Base-by-base conservation (phyloP, 2,113 vertebrate genomes). In the Microtus oregoni region DNA sequence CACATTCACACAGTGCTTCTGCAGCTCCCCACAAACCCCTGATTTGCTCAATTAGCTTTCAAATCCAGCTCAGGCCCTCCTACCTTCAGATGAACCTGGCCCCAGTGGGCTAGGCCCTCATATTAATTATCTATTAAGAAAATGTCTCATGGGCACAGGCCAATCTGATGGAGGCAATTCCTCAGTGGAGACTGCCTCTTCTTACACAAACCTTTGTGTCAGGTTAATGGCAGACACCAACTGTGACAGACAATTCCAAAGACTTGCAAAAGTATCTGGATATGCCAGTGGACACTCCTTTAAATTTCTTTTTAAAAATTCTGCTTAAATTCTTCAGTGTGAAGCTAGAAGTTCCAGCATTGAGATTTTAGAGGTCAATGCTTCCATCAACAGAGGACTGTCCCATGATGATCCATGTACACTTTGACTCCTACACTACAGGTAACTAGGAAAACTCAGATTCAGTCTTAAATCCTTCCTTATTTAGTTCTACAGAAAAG, bases 351-450 rank as follows among this genome's bases (percentile, higher is more conserved):
- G 14, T 6, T 15, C 8, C 22, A 28, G 55, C 26, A 13, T 83
- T 63, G 19, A 22, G 28, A 28, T 38, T 82, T 63, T 35, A 61
- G 55, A 61, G 13, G 22, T 83, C 20, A 83, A 8, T 22, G 26
- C 30, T 55, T 55, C 28, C 79, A 41, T 26, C 19, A 61, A 4
- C 52, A 55, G 15, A 15, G 55, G 55, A 55, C 55, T 55, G 55
- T 30, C 44, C 38, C 52, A 6, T 14, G 35, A 82, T 26, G 12
- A 3, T 38, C 79, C 35, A 26, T 1, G 11, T 0, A 5, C 0
- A 5, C 52, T 83, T 83, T 88, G 44, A 58, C 70, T 67, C 52
- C 75, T 83, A 41, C n/a, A 67, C 10, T 63, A 3, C 41, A 35
- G 2, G 20, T 28, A 72, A 10, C 35, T 58, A n/a, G 20, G 11